These are phyloP conservation scores for Epizoanthus ramosus DNA, from an alignment of 92 coral and sea anemone species.

Conservation along the genomic window DNA sequence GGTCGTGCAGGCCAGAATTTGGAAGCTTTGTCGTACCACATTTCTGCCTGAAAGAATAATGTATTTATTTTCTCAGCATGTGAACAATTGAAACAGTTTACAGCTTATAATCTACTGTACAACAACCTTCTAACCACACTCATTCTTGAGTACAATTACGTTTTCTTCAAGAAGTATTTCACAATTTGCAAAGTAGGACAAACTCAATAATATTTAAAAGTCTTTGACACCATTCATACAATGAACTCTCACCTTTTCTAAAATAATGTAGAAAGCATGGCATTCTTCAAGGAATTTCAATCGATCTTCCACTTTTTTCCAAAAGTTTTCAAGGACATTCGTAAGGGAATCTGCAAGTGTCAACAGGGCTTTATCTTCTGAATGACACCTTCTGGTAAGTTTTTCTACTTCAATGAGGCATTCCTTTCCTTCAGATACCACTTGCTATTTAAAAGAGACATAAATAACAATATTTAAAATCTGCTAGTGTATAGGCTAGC, in stretches of 20 bases:
- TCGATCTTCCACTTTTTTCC: slow-evolving; percentile 68
- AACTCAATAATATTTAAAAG: too few species aligned
- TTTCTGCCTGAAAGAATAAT: slow-evolving; percentile 70
- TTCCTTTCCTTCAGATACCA: slow-evolving; percentile 65
- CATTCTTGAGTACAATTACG: too few species aligned
- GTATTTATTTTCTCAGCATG: too few species aligned
- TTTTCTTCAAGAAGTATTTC: too few species aligned
- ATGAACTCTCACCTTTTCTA: slow-evolving; percentile 65
- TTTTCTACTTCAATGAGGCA: slow-evolving; percentile 59
- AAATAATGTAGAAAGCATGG: slow-evolving; percentile 60
- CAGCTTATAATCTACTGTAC: neutral
- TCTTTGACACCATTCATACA: neutral
- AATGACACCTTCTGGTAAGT: slow-evolving; percentile 49
- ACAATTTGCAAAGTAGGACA: too few species aligned
- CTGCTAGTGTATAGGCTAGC: neutral
- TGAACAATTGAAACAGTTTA: neutral
- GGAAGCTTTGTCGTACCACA: slow-evolving; percentile 78
- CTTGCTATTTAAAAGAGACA: slow-evolving; percentile 51
- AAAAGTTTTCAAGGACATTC: slow-evolving; percentile 56
- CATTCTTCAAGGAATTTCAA: slow-evolving; percentile 58
- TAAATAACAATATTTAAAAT: neutral
- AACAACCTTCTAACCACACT: too few species aligned
- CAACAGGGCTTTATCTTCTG: slow-evolving; percentile 65
- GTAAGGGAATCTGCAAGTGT: slow-evolving; percentile 60
- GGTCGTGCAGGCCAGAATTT: slow-evolving; percentile 71